Conservation (phyloP, 2,797 vertebrate species). For the Cynopterus sphinx region DNA sequence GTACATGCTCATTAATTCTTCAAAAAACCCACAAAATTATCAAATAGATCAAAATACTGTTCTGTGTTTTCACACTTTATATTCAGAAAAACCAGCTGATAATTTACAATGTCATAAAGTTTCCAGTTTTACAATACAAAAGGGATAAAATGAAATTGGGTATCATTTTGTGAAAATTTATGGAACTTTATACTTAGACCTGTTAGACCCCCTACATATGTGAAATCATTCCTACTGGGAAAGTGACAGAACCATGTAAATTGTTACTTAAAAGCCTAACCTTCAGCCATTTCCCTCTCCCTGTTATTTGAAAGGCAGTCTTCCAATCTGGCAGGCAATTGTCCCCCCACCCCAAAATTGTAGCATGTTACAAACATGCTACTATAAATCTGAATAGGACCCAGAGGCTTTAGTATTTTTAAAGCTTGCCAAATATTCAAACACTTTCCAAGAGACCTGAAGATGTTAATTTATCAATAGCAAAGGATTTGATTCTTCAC, state of each 20-base stretch:
- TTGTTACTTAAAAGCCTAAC: slow-evolving; percentile 77
- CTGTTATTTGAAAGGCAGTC: slow-evolving; percentile 69
- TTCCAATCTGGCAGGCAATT: slow-evolving; percentile 75
- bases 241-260: slow-evolving; percentile 83
- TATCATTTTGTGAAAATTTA: slow-evolving; percentile 83
- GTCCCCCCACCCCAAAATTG: slow-evolving; percentile 53
- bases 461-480: slow-evolving; percentile 76
- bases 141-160: slow-evolving; percentile 85
- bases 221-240: slow-evolving; percentile 80
- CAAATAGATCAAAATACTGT: slow-evolving; percentile 90
- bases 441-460: slow-evolving; percentile 81
- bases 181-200: slow-evolving; percentile 81
- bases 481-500: slow-evolving; percentile 73
- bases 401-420: slow-evolving; percentile 76
- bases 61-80: slow-evolving; percentile 86
- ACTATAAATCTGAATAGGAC: slow-evolving; percentile 73
- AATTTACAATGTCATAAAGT: slow-evolving; percentile 88
- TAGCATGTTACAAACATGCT: slow-evolving; percentile 77
- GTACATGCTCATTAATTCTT: slow-evolving; percentile 94
- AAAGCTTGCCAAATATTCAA: slow-evolving; percentile 79
- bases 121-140: slow-evolving; percentile 95
- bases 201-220: slow-evolving; percentile 76
- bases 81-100: slow-evolving; percentile 90
- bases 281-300: slow-evolving; percentile 23
- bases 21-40: slow-evolving; percentile 90